Evolutionary conservation across 2,888 invertebrate species (phyloP), one percentile per base, ranked within the genome.

Genomic region (Mythimna loreyi): DNA sequence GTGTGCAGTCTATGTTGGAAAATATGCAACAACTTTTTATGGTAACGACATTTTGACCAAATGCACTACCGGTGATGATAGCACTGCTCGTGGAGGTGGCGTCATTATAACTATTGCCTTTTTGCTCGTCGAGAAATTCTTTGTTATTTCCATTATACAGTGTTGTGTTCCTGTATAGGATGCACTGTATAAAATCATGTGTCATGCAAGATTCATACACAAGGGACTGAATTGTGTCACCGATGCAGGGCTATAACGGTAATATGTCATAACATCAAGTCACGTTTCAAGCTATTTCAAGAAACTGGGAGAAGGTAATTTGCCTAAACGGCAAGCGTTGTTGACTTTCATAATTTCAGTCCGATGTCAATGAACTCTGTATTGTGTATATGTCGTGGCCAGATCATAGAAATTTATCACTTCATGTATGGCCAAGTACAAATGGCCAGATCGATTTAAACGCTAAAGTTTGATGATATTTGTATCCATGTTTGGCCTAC

Each of bases 331-430:
- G 21, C 13, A 19, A 59, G 23, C 40, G 60, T 68, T 65, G 55
- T 65, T 67, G 62, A 62, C 67, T 74, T 52, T 58, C 52, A 64
- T 70, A 45, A 59, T 72, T 80, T 78, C 72, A 72, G 62, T 59
- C 67, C 45, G 47, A 72, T 60, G 72, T 77, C 75, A 74, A 72
- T 50, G 53, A 75, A 56, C 61, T 52, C 11, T 45, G n/a, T 30
- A 45, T 33, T 25, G 28, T 36, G 21, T 45, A n/a, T n/a, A n/a
- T n/a, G n/a, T n/a, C n/a, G n/a, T n/a, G n/a, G n/a, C n/a, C n/a
- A n/a, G n/a, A n/a, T n/a, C n/a, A n/a, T n/a, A n/a, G n/a, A n/a
- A n/a, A n/a, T n/a, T n/a, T n/a, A n/a, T n/a, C n/a, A n/a, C n/a
- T n/a, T n/a, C n/a, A n/a, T n/a, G n/a, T n/a, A n/a, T n/a, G n/a